phyloP scores from a whole-genome alignment of 2,888 invertebrate species.

The Nyleta sp. region DNA sequence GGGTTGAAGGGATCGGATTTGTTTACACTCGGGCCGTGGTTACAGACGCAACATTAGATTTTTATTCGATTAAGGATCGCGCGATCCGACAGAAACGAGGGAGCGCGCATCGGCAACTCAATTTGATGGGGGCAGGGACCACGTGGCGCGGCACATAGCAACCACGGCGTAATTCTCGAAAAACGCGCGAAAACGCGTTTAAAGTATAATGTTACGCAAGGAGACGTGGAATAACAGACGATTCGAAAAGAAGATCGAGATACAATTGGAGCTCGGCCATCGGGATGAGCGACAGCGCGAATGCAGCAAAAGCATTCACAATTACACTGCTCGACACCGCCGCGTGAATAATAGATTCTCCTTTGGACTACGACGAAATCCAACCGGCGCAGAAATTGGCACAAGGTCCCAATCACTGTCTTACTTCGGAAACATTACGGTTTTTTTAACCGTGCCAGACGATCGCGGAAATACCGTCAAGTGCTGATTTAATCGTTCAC shows the following conservation, averaged over 20 bases:
- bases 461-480: constrained; percentile 31
- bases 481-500: constrained; percentile 20
- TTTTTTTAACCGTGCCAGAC: constrained; percentile 59
- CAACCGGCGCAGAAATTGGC: constrained; percentile 76
- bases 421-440: constrained; percentile 64
- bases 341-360: constrained; percentile 77
- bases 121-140: not conserved
- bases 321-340: constrained; percentile 75
- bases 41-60: constrained; percentile 24
- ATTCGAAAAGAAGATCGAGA: constrained; percentile 64
- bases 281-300: constrained; percentile 79
- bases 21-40: constrained; percentile 12
- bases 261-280: constrained; percentile 81
- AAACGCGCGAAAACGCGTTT: constrained; percentile 27
- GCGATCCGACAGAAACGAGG: constrained; percentile 22
- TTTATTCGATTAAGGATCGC: constrained; percentile 45
- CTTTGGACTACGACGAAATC: constrained; percentile 72
- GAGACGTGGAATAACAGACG: constrained; percentile 42
- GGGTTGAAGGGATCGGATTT: constrained; percentile 35
- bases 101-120: not conserved
- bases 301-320: constrained; percentile 81
- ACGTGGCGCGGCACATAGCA: constrained; percentile 15
- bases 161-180: constrained; percentile 4
- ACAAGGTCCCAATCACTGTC: constrained; percentile 75
- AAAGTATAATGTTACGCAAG: constrained; percentile 40